Evolutionary conservation across 1,140 invertebrate genomes (phyloP), one percentile per base, ranked within the genome.

Genomic region (Prorops nasuta): DNA sequence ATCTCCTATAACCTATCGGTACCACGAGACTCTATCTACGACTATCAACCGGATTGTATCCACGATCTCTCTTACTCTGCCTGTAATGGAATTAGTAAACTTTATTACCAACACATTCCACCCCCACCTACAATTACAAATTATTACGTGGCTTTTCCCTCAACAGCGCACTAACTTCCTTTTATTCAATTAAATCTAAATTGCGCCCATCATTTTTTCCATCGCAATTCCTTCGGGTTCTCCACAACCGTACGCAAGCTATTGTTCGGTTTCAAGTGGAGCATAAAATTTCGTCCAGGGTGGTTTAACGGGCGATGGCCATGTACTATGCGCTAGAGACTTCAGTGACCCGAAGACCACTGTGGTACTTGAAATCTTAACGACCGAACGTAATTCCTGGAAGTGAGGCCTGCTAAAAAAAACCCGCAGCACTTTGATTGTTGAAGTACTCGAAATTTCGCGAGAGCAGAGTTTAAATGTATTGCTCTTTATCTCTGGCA

Each of bases 391-490:
- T 49, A 59, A 58, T 57, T 45, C 38, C 51, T 43, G 34, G 42
- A 44, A 45, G 44, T 40, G 46, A 34, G 54, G 43, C 41, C 17
- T 46, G 24, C 16, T 36, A 22, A 28, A 17, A 15, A 48, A 9
- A 38, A 42, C 42, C 22, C 18, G 51, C 50, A 19, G 31, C 24
- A n/a, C 14, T 15, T 15, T 18, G 28, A 19, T n/a, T n/a, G 56
- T 56, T 51, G 43, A 39, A 37, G 47, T 31, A 21, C 34, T 34
- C 51, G 7, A 61, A 65, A 44, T 64, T 66, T 67, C 58, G 37
- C 56, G 56, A 64, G 64, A 53, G 49, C 43, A 37, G 54, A 48
- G 57, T 18, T n/a, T n/a, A n/a, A n/a, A n/a, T n/a, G n/a, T n/a
- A n/a, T n/a, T 56, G 21, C 16, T 38, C 21, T 22, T 46, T 47